Evolutionary conservation across 2,797 vertebrate species (phyloP), one percentile per base, ranked within the genome.

Genomic region (Acanthurus tractus): DNA sequence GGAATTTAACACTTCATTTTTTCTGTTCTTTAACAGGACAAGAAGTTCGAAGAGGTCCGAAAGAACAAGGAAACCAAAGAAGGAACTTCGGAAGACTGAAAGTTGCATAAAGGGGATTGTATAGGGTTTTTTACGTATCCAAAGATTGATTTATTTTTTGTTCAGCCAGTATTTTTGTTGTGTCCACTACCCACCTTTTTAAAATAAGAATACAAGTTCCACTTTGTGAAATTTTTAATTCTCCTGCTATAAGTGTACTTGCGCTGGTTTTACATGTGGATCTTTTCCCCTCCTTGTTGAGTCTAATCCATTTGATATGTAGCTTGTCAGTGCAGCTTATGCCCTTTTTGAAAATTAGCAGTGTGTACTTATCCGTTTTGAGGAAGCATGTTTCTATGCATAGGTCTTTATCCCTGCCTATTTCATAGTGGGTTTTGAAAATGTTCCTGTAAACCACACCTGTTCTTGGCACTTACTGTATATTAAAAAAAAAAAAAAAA

Each of bases 61-160:
- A 98, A 97, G 95, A 97, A 97, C 92, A 98, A 97, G 95, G 98
- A 98, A 87, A 96, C 95, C 94, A 98, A 98, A 97, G 97, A 97
- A 15, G 90, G 86, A 54, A 65, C 86, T 59, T 88, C 90, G 42
- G 95, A 93, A 69, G 90, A 94, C 90, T 96, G 89, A 96, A 75
- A 55, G 61, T 57, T 55, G 13, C 63, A 9, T 42, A 44, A 2
- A 40, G 86, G 82, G 83, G 76, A 79, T 84, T 92, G 87, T 90
- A 85, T 78, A 88, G 86, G 80, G 68, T 62, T 93, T 92, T 93
- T 93, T 94, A 93, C 81, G 76, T 93, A 92, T 93, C 92, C 94
- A 95, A 95, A 95, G 94, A 94, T 94, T 92, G 90, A 81, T 92
- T 94, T 90, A 88, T 93, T 92, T 92, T 92, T 90, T 86, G 83